These are phyloP conservation scores for Mormyrus hasselquistii DNA, from an alignment of 2,797 vertebrate genomes.

Conservation along the genomic window DNA sequence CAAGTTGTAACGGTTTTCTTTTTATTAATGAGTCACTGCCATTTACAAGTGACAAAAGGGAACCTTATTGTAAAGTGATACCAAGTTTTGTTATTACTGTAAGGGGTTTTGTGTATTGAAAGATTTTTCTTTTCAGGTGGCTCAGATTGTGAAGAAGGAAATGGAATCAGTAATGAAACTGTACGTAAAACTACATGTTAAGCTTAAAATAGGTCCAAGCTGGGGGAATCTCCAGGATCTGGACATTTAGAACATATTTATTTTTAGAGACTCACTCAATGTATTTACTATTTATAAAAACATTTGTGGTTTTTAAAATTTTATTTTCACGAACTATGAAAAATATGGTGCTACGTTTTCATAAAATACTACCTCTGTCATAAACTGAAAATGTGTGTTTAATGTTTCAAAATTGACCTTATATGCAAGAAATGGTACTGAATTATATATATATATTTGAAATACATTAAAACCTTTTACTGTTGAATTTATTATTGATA, in stretches of 20 bases:
- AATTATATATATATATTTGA: background rate
- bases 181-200: constrained; percentile 79
- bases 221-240: constrained; percentile 87
- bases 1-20: background rate
- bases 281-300: constrained; percentile 1
- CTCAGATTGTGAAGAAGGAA: constrained; percentile 88
- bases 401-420: background rate
- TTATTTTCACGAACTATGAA: background rate
- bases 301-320: background rate
- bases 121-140: constrained; percentile 62
- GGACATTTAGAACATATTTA: constrained; percentile 56
- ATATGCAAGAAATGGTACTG: background rate
- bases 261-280: background rate
- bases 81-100: background rate
- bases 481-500: background rate
- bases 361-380: background rate
- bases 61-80: background rate
- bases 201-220: constrained; percentile 82
- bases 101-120: background rate
- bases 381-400: background rate
- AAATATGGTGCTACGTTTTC: background rate
- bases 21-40: background rate
- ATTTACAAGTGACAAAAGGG: background rate
- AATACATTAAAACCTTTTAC: background rate
- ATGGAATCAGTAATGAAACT: constrained; percentile 86